Conservation (phyloP, 2,888 invertebrate species). For the Eupeodes luniger region DNA sequence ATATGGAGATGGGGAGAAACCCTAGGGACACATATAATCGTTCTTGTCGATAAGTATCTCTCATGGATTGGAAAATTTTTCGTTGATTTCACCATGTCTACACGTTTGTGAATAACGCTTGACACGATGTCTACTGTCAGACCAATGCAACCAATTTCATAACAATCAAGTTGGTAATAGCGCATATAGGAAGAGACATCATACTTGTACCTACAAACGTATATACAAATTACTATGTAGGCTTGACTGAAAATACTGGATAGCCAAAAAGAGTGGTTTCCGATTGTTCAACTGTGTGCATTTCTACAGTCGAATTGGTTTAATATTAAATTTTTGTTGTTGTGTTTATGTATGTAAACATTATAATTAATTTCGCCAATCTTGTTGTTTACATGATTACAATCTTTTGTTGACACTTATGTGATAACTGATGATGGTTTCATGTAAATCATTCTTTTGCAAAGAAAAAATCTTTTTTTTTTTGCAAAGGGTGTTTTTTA, state of each 20-base stretch:
- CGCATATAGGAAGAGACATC: background rate
- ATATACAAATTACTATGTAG: background rate
- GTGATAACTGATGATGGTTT: background rate
- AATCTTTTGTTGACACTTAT: background rate
- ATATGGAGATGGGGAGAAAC: conserved; percentile 21
- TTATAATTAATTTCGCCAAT: conserved; percentile 21
- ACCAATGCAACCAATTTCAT: conserved; percentile 64
- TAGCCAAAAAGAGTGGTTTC: conserved; percentile 31
- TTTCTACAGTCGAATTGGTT: background rate
- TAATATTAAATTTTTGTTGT: background rate
- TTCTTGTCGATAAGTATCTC: conserved; percentile 71
- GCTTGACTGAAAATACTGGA: conserved; percentile 3
- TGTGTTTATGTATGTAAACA: background rate
- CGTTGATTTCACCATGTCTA: conserved; percentile 67
- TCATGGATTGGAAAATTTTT: conserved; percentile 64
- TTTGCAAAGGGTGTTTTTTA: no score
- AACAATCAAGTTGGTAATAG: conserved; percentile 51
- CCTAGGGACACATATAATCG: conserved; percentile 68
- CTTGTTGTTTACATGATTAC: conserved; percentile 2
- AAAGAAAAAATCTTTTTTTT: no score
- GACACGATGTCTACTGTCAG: conserved; percentile 61
- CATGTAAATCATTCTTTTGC: background rate
- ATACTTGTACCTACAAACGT: background rate
- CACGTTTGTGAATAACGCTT: conserved; percentile 70
- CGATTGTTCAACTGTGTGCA: conserved; percentile 11